phyloP scores from a whole-genome alignment of 2,888 invertebrate species.

The Clusia tigrina region DNA sequence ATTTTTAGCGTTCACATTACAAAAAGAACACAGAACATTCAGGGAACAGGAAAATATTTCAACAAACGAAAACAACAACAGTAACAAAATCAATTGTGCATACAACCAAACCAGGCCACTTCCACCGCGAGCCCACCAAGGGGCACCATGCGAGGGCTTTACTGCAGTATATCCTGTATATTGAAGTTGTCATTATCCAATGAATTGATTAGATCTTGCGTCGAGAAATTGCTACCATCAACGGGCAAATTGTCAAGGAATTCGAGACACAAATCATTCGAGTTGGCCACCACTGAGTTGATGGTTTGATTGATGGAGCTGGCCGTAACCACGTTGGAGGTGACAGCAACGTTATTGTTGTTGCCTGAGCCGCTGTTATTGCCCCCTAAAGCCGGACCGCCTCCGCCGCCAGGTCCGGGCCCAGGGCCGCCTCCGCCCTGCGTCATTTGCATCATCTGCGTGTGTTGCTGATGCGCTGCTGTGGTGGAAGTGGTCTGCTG shows the following conservation, averaged over 20 bases:
- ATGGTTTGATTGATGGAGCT: conserved; percentile 63
- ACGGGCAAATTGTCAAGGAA: conserved; percentile 84
- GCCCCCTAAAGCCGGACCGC: conserved; percentile 11
- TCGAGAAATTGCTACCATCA: conserved; percentile 79
- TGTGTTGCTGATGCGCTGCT: conserved; percentile 59
- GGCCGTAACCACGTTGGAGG: too few relatives aligned
- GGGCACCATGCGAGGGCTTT: conserved; percentile 36
- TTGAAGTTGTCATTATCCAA: conserved; percentile 80
- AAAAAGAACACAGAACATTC: too few relatives aligned
- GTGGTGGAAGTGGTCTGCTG: conserved; percentile 53
- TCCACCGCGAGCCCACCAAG: too few relatives aligned
- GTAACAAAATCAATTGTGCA: too few relatives aligned
- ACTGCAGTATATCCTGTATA: conserved; percentile 72
- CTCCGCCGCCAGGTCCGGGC: conserved; percentile 2
- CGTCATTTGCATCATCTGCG: conserved; percentile 59
- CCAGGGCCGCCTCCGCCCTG: conserved; percentile 27
- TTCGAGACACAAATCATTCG: conserved; percentile 80
- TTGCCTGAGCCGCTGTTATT: conserved; percentile 32
- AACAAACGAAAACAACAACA: too few relatives aligned
- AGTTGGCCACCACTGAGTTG: conserved; percentile 63
- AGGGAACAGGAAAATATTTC: too few relatives aligned
- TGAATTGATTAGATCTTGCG: conserved; percentile 83
- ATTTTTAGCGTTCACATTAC: too few relatives aligned
- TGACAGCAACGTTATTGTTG: conserved; percentile 35
- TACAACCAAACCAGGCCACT: too few relatives aligned